phyloP scores from a whole-genome alignment of 2,797 vertebrate species.

The Propithecus perrieri region DNA sequence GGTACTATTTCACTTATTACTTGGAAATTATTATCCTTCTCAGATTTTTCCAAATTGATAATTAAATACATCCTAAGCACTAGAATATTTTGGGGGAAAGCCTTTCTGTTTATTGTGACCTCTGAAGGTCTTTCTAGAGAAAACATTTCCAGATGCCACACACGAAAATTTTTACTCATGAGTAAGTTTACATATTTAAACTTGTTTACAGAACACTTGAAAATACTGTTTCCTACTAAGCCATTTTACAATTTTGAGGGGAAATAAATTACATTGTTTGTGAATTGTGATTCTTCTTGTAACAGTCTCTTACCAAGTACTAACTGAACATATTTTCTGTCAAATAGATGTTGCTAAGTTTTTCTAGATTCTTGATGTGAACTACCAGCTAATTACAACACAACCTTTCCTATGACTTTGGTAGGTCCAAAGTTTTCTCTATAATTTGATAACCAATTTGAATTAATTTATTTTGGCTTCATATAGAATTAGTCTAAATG shows the following conservation, averaged over 20 bases:
- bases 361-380: not conserved
- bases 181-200: not conserved
- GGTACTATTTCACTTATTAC: not conserved
- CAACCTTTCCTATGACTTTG: not conserved
- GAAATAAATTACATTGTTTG: not conserved
- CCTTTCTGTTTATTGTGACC: not conserved
- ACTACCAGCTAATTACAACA: not conserved
- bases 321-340: not conserved
- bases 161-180: not conserved
- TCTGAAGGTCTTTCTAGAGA: not conserved
- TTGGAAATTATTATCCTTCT: not conserved
- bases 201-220: not conserved
- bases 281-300: not conserved
- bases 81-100: not conserved
- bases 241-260: not conserved
- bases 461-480: slow-evolving; percentile 33
- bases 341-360: not conserved
- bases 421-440: not conserved
- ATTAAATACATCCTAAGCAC: not conserved
- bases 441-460: not conserved
- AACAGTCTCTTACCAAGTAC: not conserved
- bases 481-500: not conserved
- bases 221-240: slow-evolving; percentile 15
- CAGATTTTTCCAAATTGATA: slow-evolving; percentile 2
- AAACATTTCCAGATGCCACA: not conserved